A percentile compares a stretch with the other conserved stretches of the same genome.
These are phyloP conservation scores for Buathra laborator DNA, from an alignment of 2,888 invertebrate species.

Conservation along the genomic window DNA sequence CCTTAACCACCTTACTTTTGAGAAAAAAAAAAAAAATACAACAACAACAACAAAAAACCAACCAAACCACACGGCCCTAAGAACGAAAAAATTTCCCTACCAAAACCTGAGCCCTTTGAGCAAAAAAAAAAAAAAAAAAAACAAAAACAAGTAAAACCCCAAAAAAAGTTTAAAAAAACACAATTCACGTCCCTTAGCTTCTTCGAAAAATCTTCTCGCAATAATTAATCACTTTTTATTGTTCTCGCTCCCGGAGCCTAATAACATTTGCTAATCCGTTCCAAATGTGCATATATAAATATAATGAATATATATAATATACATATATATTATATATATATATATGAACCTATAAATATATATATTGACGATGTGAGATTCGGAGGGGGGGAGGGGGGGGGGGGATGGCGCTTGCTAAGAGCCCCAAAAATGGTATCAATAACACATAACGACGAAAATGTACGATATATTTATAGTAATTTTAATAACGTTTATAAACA, in stretches of 20 bases:
- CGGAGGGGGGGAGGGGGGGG: no score
- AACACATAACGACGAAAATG: conserved; percentile 78
- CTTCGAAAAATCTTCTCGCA: conserved; percentile 64
- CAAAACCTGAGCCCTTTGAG: conserved; percentile 48
- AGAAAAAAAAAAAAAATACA: conserved; percentile 30
- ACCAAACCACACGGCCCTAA: conserved; percentile 36
- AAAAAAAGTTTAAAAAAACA: conserved; percentile 11
- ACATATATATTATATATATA: conserved; percentile 70
- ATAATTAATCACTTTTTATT: conserved; percentile 72
- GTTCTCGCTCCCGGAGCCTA: conserved; percentile 77
- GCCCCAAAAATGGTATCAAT: conserved; percentile 76
- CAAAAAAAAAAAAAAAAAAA: conserved; percentile 15
- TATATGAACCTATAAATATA: conserved; percentile 72
- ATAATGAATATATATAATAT: conserved; percentile 70
- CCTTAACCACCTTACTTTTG: conserved; percentile 67
- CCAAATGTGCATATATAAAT: conserved; percentile 75
- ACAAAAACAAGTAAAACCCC: conserved; percentile 22
- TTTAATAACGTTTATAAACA: conserved; percentile 85
- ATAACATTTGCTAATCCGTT: conserved; percentile 82
- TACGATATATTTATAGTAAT: conserved; percentile 85
- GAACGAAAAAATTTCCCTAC: neutral
- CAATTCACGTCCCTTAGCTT: conserved; percentile 65
- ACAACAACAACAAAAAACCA: conserved; percentile 35
- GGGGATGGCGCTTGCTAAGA: conserved; percentile 72
- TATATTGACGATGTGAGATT: conserved; percentile 68